A percentile compares a stretch with the other conserved stretches of the same genome.
Conservation (phyloP, 2,113 vertebrate species). For the Nycticebus coucang region DNA sequence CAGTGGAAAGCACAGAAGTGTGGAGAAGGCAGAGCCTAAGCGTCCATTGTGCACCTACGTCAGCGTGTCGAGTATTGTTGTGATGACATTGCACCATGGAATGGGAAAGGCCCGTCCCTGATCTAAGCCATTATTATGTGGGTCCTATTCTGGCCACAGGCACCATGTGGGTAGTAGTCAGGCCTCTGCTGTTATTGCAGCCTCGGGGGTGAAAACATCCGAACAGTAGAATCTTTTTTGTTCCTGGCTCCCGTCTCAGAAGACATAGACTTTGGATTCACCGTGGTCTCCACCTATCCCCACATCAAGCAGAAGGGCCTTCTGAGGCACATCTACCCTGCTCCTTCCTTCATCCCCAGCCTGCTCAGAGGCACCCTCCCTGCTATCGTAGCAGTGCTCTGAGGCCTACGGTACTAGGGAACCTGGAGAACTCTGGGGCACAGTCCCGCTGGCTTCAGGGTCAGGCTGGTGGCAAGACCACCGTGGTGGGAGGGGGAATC, state of each 20-base stretch:
- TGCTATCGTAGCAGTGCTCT: constrained; percentile 5
- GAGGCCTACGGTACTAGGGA: background rate
- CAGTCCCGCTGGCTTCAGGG: background rate
- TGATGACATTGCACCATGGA: background rate
- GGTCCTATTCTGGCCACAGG: constrained; percentile 65
- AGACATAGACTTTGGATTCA: constrained; percentile 66
- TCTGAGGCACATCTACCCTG: background rate
- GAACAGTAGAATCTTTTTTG: constrained; percentile 73
- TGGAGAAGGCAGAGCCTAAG: background rate
- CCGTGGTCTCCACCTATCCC: constrained; percentile 62
- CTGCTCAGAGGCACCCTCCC: background rate
- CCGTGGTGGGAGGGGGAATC: background rate
- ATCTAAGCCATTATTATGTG: constrained; percentile 71
- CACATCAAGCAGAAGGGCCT: constrained; percentile 2
- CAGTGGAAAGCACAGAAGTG: background rate
- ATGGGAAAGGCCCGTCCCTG: constrained; percentile 54
- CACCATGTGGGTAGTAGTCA: constrained; percentile 67
- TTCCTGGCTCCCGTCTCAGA: constrained; percentile 62
- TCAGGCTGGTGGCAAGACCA: background rate
- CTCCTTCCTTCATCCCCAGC: background rate
- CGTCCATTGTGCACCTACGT: background rate
- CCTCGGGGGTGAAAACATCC: constrained; percentile 71
- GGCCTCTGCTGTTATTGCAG: constrained; percentile 69
- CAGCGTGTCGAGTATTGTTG: background rate
- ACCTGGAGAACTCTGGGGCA: background rate